A percentile compares a stretch with the other conserved stretches of the same genome.
Conservation (phyloP, 1,140 invertebrate genomes). For the Heliconius hermathena region DNA sequence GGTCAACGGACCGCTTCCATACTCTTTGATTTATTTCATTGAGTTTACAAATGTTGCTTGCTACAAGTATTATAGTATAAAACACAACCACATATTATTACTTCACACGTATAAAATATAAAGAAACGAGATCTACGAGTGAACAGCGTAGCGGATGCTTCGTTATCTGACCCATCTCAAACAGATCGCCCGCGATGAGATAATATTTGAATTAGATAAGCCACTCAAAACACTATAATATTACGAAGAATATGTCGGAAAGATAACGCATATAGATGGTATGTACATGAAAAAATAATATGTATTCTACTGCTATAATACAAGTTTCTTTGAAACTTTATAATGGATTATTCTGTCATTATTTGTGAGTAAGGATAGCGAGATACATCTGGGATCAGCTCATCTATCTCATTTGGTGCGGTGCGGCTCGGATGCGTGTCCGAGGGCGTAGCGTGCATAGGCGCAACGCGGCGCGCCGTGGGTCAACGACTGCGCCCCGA, state of each 20-base stretch:
- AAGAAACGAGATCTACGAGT: slow-evolving; percentile 22
- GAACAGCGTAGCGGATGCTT: slow-evolving; percentile 46
- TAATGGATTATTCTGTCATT: slow-evolving; percentile 23
- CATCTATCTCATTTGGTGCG: slow-evolving; percentile 26
- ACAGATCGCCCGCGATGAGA: slow-evolving; percentile 60
- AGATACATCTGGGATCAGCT: slow-evolving; percentile 21
- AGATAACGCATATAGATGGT: slow-evolving; percentile 9
- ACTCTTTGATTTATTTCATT: slow-evolving; percentile 56
- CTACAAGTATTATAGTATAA: neutral
- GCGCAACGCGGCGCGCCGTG: slow-evolving; percentile 45
- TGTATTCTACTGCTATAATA: neutral
- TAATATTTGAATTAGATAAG: slow-evolving; percentile 69
- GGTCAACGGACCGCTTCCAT: slow-evolving; percentile 62
- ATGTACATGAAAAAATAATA: neutral
- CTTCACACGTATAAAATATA: slow-evolving; percentile 20
- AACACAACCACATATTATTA: neutral
- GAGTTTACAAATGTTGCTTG: slow-evolving; percentile 20
- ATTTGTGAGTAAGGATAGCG: neutral
- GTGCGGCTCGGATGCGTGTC: slow-evolving; percentile 31
- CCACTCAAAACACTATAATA: slow-evolving; percentile 33
- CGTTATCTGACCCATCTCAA: slow-evolving; percentile 58
- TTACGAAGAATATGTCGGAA: slow-evolving; percentile 18
- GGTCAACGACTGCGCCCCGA: slow-evolving; percentile 69
- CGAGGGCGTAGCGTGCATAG: slow-evolving; percentile 39
- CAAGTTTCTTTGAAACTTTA: neutral